phyloP scores from a whole-genome alignment of 1,140 invertebrate species.

The Venturia canescens region DNA sequence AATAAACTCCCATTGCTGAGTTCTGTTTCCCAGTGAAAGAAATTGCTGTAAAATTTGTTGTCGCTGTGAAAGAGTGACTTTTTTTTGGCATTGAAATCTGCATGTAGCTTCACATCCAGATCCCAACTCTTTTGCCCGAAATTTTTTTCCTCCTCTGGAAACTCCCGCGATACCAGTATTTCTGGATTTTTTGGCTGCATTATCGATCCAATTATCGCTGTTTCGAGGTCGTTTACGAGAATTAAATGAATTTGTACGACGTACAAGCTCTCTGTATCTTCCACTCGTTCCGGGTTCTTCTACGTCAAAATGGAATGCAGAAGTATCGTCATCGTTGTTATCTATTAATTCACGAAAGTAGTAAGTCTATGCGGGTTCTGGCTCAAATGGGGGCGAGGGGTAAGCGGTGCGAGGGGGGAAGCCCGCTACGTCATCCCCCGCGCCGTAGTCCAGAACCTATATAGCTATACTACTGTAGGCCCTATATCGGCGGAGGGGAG shows the following conservation, averaged over 20 bases:
- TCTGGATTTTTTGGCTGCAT: conserved; percentile 42
- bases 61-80: conserved; percentile 37
- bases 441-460: too few species aligned
- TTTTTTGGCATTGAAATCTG: conserved; percentile 41
- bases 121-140: conserved; percentile 17
- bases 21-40: conserved; percentile 36
- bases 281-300: conserved; percentile 12
- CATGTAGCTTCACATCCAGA: conserved; percentile 26
- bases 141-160: conserved; percentile 25
- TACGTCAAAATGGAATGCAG: too few species aligned
- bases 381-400: too few species aligned
- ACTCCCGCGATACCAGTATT: conserved; percentile 39
- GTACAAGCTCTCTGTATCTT: background rate
- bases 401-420: too few species aligned
- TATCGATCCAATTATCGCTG: conserved; percentile 28
- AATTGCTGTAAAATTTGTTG: conserved; percentile 44
- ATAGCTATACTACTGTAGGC: too few species aligned
- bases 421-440: too few species aligned
- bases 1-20: conserved; percentile 43
- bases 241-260: conserved; percentile 13
- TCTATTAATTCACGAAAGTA: too few species aligned
- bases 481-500: too few species aligned
- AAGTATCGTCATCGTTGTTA: too few species aligned
- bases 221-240: conserved; percentile 23
- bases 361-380: too few species aligned